phyloP scores from a whole-genome alignment of 2,113 vertebrate species.

The Oncorhynchus keta region DNA sequence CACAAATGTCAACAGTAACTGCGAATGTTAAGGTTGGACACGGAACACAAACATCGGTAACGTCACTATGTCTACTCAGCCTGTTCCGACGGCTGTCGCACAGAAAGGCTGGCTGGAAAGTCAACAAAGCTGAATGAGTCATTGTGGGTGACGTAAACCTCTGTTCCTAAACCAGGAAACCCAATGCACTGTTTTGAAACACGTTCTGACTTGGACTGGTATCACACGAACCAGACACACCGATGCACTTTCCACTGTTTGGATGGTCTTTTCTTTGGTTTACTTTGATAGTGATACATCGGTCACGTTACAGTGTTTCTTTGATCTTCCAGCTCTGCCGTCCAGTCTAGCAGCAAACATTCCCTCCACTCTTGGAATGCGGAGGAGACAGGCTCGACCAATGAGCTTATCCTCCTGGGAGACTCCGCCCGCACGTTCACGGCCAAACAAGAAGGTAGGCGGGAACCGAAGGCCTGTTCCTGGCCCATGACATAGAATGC shows the following conservation, averaged over 20 bases:
- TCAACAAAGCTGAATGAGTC: not conserved
- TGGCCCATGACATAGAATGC: not conserved
- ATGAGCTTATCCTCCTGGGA: conserved; percentile 84
- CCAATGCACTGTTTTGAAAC: not conserved
- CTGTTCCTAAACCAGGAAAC: not conserved
- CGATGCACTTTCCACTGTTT: not conserved
- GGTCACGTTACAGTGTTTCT: not conserved
- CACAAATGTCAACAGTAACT: not conserved
- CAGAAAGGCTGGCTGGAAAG: not conserved
- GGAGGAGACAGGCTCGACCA: conserved; percentile 78
- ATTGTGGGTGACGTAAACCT: not conserved
- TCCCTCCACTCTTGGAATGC: conserved; percentile 72
- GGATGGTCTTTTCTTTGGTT: not conserved
- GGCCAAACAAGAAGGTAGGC: conserved; percentile 76
- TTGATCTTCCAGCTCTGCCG: conserved; percentile 48
- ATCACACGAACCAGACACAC: not conserved
- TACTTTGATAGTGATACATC: not conserved
- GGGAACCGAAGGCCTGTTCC: not conserved
- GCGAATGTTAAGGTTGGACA: not conserved
- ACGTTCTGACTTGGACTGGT: not conserved
- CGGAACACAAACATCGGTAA: not conserved
- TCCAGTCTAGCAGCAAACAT: conserved; percentile 62
- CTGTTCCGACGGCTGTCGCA: not conserved
- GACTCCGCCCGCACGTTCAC: conserved; percentile 83
- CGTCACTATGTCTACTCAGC: not conserved